Percentiles rank a stretch among this genome's conserved stretches.
phyloP scores from a whole-genome alignment of 2,797 vertebrate species.

The Otolemur crassicaudatus region DNA sequence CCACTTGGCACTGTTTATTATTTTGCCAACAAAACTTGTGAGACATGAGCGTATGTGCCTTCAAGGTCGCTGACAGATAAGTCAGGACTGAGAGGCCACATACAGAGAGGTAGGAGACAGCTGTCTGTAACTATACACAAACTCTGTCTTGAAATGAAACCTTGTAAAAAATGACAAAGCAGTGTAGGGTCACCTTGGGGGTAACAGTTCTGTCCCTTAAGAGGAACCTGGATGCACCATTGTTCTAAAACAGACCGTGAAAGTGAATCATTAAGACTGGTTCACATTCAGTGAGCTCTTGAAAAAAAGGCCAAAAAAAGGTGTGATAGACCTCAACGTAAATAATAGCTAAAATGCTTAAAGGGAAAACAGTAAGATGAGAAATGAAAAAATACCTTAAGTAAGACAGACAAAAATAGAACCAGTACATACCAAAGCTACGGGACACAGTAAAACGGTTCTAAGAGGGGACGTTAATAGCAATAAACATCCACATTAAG shows the following conservation, averaged over 20 bases:
- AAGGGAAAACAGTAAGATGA: not conserved
- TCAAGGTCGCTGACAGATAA: not conserved
- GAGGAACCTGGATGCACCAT: fast-evolving
- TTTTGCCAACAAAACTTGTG: not conserved
- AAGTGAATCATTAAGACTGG: too few species aligned
- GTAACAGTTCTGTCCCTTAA: not conserved
- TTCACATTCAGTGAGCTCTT: too few species aligned
- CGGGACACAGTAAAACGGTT: not conserved
- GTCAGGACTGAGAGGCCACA: too few species aligned
- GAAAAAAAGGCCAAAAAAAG: not conserved
- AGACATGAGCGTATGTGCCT: too few species aligned
- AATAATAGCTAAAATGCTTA: not conserved
- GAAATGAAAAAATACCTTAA: not conserved
- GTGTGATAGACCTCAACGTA: too few species aligned
- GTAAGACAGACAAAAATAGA: not conserved
- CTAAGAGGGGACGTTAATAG: not conserved
- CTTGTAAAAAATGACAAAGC: not conserved
- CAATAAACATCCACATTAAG: not conserved
- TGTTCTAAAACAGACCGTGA: not conserved
- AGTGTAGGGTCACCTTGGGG: fast-evolving
- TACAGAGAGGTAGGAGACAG: not conserved
- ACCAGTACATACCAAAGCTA: not conserved
- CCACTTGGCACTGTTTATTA: not conserved
- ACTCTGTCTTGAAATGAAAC: not conserved
- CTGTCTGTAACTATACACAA: too few species aligned